Conservation (phyloP, 2,797 vertebrate species). For the Miichthys miiuy region DNA sequence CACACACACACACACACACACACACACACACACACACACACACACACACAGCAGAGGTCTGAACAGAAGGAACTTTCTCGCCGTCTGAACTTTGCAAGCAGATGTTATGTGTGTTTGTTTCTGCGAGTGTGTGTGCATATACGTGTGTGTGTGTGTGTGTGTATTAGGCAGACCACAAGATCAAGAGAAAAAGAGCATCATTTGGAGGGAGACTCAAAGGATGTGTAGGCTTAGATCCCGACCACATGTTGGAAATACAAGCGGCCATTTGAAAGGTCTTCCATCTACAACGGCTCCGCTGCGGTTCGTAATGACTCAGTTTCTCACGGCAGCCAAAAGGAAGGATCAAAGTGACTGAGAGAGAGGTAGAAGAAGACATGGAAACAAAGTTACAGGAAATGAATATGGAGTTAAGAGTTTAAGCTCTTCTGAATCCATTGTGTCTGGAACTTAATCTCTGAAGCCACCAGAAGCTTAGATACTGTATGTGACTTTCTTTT, state of each 20-base stretch:
- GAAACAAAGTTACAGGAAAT: slow-evolving; percentile 61
- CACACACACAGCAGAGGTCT: slow-evolving; percentile 49
- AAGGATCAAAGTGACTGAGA: slow-evolving; percentile 64
- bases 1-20: slow-evolving; percentile 7
- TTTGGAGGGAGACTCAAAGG: slow-evolving; percentile 61
- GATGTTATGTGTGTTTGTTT: slow-evolving; percentile 72
- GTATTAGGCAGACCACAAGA: slow-evolving; percentile 29
- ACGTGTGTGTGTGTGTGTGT: slow-evolving; percentile 13
- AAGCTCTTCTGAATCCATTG: slow-evolving; percentile 74
- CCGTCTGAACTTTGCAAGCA: slow-evolving; percentile 72
- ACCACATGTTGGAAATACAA: slow-evolving; percentile 58
- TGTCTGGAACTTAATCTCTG: slow-evolving; percentile 74
- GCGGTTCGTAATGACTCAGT: slow-evolving; percentile 54
- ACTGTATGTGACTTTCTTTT: slow-evolving; percentile 71
- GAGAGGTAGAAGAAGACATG: slow-evolving; percentile 41
- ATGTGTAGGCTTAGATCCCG: slow-evolving; percentile 45
- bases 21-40: slow-evolving; percentile 1
- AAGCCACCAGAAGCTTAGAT: slow-evolving; percentile 69
- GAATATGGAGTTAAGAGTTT: slow-evolving; percentile 69
- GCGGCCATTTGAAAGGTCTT: slow-evolving; percentile 57
- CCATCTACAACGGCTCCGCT: slow-evolving; percentile 23
- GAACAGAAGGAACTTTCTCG: slow-evolving; percentile 79
- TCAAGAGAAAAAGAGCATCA: slow-evolving; percentile 51
- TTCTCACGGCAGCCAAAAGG: slow-evolving; percentile 69
- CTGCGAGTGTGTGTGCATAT: background rate